Conservation (phyloP, 2,888 invertebrate species). For the Cataglyphis altisquamis region DNA sequence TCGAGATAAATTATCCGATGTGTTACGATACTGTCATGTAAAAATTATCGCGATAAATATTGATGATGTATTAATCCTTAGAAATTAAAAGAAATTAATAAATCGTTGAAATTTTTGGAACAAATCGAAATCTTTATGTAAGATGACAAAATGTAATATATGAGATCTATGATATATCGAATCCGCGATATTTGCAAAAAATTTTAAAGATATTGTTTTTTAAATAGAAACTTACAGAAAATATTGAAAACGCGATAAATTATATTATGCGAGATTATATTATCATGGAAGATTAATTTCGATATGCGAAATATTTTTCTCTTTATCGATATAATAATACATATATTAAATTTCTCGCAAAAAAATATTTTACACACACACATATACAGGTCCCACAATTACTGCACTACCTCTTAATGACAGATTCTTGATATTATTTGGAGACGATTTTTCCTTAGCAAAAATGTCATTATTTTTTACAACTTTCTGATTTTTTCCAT, state of each 20-base stretch:
- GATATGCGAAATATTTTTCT: not conserved
- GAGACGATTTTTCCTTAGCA: no score
- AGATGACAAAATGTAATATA: not conserved
- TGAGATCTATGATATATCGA: no score
- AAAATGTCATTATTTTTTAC: no score
- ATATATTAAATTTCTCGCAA: no score
- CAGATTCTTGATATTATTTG: no score
- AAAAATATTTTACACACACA: no score
- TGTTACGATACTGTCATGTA: not conserved
- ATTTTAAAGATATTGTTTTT: not conserved
- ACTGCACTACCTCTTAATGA: no score
- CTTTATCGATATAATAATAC: not conserved
- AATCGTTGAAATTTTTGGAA: not conserved
- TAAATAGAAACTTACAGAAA: not conserved
- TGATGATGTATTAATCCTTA: not conserved
- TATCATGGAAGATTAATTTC: no score
- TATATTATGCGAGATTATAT: not conserved
- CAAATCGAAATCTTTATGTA: not conserved
- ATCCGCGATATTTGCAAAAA: not conserved
- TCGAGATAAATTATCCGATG: constrained; percentile 6
- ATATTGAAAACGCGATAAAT: not conserved
- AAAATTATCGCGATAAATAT: not conserved
- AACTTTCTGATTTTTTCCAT: no score
- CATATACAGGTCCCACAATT: no score
- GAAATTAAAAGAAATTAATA: not conserved